Evolutionary conservation across 2,888 invertebrate genomes (phyloP), one percentile per base, ranked within the genome.

Genomic region (Seira sanloemensis): DNA sequence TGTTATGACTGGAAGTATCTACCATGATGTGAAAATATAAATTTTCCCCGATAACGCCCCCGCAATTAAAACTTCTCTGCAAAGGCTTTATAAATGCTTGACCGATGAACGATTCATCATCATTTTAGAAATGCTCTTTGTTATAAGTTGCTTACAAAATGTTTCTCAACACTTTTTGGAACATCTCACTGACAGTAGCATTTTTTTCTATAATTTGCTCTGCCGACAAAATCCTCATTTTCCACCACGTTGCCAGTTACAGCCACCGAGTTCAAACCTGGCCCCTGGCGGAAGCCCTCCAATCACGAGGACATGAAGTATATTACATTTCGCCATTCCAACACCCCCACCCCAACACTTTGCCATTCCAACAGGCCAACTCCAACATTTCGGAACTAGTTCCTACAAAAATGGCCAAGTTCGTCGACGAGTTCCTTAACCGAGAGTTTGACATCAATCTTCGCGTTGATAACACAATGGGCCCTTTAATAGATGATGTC

Each of bases 251-350:
- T 0, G 75, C 85, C 24, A 24, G 46, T 7, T 80, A 85, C 50
- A 86, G 86, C 65, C 86, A 88, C 27, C 46, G 84, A 9, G 77
- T 88, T 1, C 50, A 69, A 12, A 73, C 78, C 0, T 84, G 74
- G 79, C 79, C 86, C 0, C 25, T 86, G 5, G 88, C 84, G 0
- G 77, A 86, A 0, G 77, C 72, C n/a, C 72, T 88, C 5, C 75
- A 26, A 0, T 65, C 71, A 21, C 27, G 50, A 19, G 88, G 88
- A 75, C 86, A 88, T 37, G 25, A 84, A n/a, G 80, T 88, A 0
- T 78, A 83, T 4, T 84, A 78, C 69, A 73, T 88, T 9, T 80
- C 84, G 0, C 86, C 86, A 0, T 79, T 75, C 18, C 27, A 46
- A 9, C 75, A 83, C 9, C 54, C 46, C 25, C 24, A 21, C 0